Percentiles rank a stretch among this genome's conserved stretches.
Evolutionary conservation across 1,140 invertebrate genomes (phyloP).

Genomic region (Drosophila sproati): DNA sequence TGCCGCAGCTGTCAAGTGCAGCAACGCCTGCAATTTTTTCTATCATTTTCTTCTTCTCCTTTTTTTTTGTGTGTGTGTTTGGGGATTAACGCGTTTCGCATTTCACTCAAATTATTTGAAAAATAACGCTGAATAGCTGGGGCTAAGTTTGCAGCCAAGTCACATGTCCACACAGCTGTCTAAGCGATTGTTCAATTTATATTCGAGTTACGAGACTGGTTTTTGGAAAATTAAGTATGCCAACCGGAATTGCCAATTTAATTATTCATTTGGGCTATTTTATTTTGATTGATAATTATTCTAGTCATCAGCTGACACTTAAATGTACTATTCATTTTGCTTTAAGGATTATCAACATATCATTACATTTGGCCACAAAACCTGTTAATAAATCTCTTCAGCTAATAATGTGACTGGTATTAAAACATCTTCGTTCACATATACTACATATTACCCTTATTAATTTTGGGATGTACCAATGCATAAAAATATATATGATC

Average conservation of each 20-base stretch:
- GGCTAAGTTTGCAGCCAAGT: constrained; percentile 16
- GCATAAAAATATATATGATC: too few relatives aligned
- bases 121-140: constrained; percentile 31
- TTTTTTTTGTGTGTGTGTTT: constrained; percentile 2
- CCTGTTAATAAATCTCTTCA: too few relatives aligned
- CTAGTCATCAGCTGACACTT: too few relatives aligned
- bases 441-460: too few relatives aligned
- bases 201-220: not conserved
- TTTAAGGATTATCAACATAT: not conserved
- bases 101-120: constrained; percentile 35
- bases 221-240: not conserved
- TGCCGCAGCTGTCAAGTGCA: constrained; percentile 78
- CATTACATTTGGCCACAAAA: not conserved
- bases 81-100: constrained; percentile 10
- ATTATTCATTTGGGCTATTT: not conserved
- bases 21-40: constrained; percentile 22
- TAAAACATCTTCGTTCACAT: too few relatives aligned
- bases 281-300: not conserved
- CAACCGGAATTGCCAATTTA: not conserved
- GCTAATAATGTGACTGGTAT: too few relatives aligned
- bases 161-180: not conserved
- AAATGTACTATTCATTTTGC: too few relatives aligned
- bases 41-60: not conserved
- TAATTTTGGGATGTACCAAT: too few relatives aligned
- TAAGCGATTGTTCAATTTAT: constrained; percentile 7